Evolutionary conservation across 2,888 invertebrate genomes (phyloP).

Genomic region (Leptopterna dolabrata): DNA sequence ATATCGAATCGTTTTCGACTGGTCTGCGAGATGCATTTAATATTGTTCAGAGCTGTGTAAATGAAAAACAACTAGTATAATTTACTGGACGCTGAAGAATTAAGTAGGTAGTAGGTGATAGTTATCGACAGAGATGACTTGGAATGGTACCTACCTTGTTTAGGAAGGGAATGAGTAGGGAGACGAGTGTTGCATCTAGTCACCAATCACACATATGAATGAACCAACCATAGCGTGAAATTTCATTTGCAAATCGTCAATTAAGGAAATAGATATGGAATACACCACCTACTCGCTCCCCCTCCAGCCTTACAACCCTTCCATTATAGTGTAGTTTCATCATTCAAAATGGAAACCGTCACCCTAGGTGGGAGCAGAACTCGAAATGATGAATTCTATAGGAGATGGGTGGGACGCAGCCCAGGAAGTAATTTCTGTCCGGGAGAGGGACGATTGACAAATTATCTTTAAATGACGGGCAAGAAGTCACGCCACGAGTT

Average conservation of each 20-base stretch:
- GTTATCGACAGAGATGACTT: too few relatives aligned
- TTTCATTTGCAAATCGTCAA: neutral
- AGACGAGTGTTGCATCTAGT: too few relatives aligned
- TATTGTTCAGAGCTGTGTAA: too few relatives aligned
- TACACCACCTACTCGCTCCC: neutral
- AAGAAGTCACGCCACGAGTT: conserved; percentile 26
- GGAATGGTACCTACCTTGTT: too few relatives aligned
- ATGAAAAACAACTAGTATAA: too few relatives aligned
- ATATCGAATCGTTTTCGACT: too few relatives aligned
- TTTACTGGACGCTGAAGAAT: too few relatives aligned
- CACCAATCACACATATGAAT: too few relatives aligned
- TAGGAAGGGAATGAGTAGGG: too few relatives aligned
- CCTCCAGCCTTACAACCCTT: neutral
- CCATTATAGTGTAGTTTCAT: neutral
- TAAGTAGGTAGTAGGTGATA: too few relatives aligned
- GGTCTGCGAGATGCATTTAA: too few relatives aligned
- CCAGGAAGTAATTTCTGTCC: conserved; percentile 25
- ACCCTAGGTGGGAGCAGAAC: neutral
- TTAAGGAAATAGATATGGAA: neutral
- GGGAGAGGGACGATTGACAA: conserved; percentile 14
- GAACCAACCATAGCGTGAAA: too few relatives aligned
- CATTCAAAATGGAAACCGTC: conserved; percentile 4
- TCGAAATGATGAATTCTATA: conserved; percentile 12
- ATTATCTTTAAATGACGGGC: conserved; percentile 27
- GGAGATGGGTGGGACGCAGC: neutral